Evolutionary conservation across 2,888 invertebrate species (phyloP), one percentile per base, ranked within the genome.

Genomic region (Drosophila stalkeri): DNA sequence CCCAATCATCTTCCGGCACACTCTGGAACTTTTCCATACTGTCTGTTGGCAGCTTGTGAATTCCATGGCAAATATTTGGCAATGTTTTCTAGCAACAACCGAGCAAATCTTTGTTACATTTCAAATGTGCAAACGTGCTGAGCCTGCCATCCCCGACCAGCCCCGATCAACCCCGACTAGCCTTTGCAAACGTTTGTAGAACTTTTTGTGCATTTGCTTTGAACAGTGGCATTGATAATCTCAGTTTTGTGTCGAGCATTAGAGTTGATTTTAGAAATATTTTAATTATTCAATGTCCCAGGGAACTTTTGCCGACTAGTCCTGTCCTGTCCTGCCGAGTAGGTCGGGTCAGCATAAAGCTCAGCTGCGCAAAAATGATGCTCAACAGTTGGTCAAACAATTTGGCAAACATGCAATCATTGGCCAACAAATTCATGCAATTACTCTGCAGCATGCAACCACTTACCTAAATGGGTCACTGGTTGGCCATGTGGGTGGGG

Each of bases 91-190:
- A 43, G 55, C 70, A 75, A 89, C 82, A 86, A 77, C 81, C 64
- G 72, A 86, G 82, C 80, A 88, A 89, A 82, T 88, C 86, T 82
- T 77, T 67, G 66, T 64, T 63, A 81, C 83, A 85, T 82, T 88
- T 82, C 56, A 80, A 89, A 89, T 89, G 83, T 86, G 75, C 72
- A 88, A 89, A 86, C 72, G 73, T 86, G 66, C n/a, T 12, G 8
- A 27, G 35, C 8, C 39, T 33, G 20, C 20, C 35, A 8, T 2
- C 16, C 20, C 23, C 23, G 0, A 33, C 33, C 11, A 11, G 9
- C 33, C 33, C 33, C 3, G 11, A 33, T 3, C 3, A 3, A 0
- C 33, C 9, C 31, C 7, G 8, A 33, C 5, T 33, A 2, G 1
- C 8, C 18, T n/a, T 8, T n/a, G 0, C 8, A 11, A 11, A 16